phyloP scores from a whole-genome alignment of 2,797 vertebrate genomes.

The Dryobates pubescens region DNA sequence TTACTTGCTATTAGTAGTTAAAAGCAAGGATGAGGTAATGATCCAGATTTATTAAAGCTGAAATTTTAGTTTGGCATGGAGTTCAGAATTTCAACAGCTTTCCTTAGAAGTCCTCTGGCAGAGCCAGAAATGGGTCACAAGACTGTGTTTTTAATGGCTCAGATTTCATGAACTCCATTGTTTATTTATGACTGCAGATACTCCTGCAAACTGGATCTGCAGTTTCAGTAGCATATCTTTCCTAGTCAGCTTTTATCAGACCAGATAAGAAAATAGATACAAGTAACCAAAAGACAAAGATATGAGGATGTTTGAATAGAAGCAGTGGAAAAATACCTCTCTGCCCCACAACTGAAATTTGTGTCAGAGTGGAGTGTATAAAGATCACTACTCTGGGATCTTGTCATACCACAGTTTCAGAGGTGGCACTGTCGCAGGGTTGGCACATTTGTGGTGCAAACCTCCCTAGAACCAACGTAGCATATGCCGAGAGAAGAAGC shows the following conservation, averaged over 20 bases:
- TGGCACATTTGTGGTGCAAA: background rate
- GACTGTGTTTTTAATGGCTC: background rate
- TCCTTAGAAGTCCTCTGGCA: background rate
- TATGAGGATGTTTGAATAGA: background rate
- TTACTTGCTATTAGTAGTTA: background rate
- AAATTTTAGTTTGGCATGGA: background rate
- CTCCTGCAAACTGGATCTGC: background rate
- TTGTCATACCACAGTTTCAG: background rate
- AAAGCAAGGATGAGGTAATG: conserved; percentile 1
- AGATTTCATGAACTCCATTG: background rate
- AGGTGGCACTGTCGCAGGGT: background rate
- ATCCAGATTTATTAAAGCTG: conserved; percentile 4
- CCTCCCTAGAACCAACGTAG: background rate
- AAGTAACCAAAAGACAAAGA: background rate
- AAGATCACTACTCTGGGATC: background rate
- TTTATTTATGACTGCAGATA: conserved; percentile 6
- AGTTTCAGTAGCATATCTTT: background rate
- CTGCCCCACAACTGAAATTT: background rate
- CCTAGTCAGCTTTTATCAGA: background rate
- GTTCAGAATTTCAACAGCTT: background rate
- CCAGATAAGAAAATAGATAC: background rate
- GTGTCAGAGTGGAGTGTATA: background rate
- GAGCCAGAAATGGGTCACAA: background rate
- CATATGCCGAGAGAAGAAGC: background rate
- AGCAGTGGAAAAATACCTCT: background rate